These are phyloP conservation scores for Saguinus imperator DNA, from an alignment of 2,113 vertebrate species.

Conservation along the genomic window DNA sequence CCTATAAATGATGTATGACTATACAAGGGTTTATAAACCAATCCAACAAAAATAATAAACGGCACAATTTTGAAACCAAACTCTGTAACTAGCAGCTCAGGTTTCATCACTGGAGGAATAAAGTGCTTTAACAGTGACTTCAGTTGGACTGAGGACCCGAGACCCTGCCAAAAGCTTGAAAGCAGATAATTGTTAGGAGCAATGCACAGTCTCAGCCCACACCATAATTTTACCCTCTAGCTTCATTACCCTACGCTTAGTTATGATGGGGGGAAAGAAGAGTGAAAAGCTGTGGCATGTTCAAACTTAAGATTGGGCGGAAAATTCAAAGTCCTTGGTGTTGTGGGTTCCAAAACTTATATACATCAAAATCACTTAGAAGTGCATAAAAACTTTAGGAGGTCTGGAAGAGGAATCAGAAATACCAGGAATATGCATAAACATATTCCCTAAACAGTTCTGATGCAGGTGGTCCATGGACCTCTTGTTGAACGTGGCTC, in stretches of 20 bases:
- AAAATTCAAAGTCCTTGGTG: not conserved
- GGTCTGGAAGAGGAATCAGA: not conserved
- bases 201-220: not conserved
- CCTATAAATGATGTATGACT: slow-evolving; percentile 50
- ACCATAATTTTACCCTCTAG: not conserved
- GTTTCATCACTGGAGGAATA: not conserved
- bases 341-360: not conserved
- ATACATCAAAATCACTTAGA: not conserved
- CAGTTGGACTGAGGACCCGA: slow-evolving; percentile 20
- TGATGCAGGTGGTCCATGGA: not conserved
- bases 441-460: not conserved
- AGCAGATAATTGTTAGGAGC: slow-evolving; percentile 34
- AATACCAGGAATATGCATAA: not conserved
- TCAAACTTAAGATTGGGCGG: not conserved
- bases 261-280: fast-evolving
- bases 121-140: slow-evolving; percentile 63
- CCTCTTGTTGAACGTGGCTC: not conserved
- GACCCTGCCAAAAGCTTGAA: slow-evolving; percentile 33
- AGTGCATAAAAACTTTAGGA: not conserved
- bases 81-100: slow-evolving; percentile 57
- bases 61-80: slow-evolving; percentile 65
- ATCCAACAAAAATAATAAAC: slow-evolving; percentile 66
- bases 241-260: not conserved
- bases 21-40: not conserved
- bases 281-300: not conserved